These are phyloP conservation scores for Mesocricetus auratus DNA, from an alignment of 2,113 vertebrate species.

Conservation along the genomic window DNA sequence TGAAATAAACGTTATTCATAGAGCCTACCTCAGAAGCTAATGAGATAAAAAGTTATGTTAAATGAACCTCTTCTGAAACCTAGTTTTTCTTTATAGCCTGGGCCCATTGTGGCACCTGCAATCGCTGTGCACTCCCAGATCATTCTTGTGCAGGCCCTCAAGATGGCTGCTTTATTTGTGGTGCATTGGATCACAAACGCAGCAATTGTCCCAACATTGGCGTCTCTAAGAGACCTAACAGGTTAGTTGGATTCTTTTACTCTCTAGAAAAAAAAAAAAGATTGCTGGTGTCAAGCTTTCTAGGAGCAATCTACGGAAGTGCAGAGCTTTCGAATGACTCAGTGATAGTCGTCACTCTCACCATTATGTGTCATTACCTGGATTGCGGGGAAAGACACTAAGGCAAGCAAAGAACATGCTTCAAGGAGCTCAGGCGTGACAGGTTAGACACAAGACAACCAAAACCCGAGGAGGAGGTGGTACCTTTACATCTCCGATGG, in stretches of 20 bases:
- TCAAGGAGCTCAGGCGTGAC: background rate
- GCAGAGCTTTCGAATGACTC: background rate
- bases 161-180: constrained; percentile 92
- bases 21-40: constrained; percentile 18
- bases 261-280: background rate
- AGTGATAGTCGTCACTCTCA: background rate
- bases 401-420: background rate
- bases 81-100: constrained; percentile 89
- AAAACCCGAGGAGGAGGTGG: background rate
- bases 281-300: background rate
- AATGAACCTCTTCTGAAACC: constrained; percentile 41
- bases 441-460: background rate
- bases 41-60: constrained; percentile 23
- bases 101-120: constrained; percentile 92
- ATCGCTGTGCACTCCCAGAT: constrained; percentile 89
- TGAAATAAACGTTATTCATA: background rate
- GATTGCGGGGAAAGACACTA: background rate
- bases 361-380: background rate
- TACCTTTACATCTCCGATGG: background rate
- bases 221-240: constrained; percentile 19
- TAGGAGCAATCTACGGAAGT: background rate
- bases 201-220: constrained; percentile 88
- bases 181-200: constrained; percentile 91
- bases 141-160: constrained; percentile 87
- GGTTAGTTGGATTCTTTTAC: constrained; percentile 82